phyloP scores from a whole-genome alignment of 1,140 invertebrate species.

The Olivierus martensii region DNA sequence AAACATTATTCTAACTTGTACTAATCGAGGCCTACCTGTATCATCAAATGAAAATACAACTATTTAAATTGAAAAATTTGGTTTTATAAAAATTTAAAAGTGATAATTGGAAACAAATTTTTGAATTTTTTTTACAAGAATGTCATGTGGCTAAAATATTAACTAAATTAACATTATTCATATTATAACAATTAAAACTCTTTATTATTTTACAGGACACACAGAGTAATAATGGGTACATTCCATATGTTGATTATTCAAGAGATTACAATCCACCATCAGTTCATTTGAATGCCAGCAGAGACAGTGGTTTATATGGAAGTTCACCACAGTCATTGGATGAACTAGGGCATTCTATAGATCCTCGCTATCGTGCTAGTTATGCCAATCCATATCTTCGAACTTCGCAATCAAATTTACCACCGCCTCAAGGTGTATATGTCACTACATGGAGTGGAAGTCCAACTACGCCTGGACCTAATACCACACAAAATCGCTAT shows the following conservation, averaged over 20 bases:
- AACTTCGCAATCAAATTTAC: slow-evolving; percentile 35
- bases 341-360: slow-evolving; percentile 46
- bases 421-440: slow-evolving; percentile 27
- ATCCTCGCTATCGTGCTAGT: slow-evolving; percentile 69
- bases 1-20: too few species aligned
- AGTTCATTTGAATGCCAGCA: slow-evolving; percentile 25
- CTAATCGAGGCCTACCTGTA: too few species aligned
- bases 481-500: slow-evolving; percentile 34
- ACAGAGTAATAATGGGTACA: slow-evolving; percentile 73
- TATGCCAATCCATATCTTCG: slow-evolving; percentile 78
- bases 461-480: slow-evolving; percentile 31
- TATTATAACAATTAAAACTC: too few species aligned
- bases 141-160: too few species aligned
- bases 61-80: too few species aligned
- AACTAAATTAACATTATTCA: too few species aligned
- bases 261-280: slow-evolving; percentile 67
- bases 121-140: too few species aligned
- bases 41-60: too few species aligned
- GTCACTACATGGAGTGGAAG: slow-evolving; percentile 11
- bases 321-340: slow-evolving; percentile 36
- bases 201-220: slow-evolving; percentile 41
- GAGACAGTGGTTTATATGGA: slow-evolving; percentile 38
- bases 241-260: slow-evolving; percentile 72
- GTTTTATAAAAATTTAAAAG: too few species aligned
- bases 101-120: too few species aligned